Base-by-base conservation (phyloP, 2,113 vertebrate species). In the Stegastes partitus region DNA sequence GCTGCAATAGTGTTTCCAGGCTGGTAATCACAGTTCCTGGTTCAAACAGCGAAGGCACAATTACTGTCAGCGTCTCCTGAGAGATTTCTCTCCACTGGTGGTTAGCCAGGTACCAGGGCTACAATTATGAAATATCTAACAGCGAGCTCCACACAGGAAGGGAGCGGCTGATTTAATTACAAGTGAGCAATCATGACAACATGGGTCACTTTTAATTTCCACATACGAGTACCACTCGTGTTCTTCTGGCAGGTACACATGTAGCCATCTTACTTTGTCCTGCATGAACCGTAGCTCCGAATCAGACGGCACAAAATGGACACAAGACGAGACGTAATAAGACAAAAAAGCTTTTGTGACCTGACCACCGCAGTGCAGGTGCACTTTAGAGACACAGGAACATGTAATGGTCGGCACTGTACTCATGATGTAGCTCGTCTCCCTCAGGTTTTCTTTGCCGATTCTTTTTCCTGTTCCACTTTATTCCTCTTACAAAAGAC, bases 111-210 rank as follows among this genome's bases (percentile, higher is more conserved):
- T 79, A 78, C 77, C n/a, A 55, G 31, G 44, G 73, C 79, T 79
- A 65, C 85, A 71, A 81, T 89, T 74, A 85, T 50, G 75, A 79
- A 79, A 77, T 44, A 65, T 73, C 64, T 77, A 73, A 39, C 75
- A 57, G 77, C n/a, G 21, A 49, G 66, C 59, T 68, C 18, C 5
- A 49, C 26, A 2, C 66, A 45, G 84, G 77, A 67, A 63, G 68
- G 76, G 77, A 81, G 79, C 68, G 3, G 77, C 68, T 68, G 87
- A 87, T 86, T 89, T 81, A 88, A 87, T 90, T 87, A 84, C 83
- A 70, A 72, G 64, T 5, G 75, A 86, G 79, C 14, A 84, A 82
- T 80, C 74, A 59, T 18, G 34, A 54, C 84, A 65, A 64, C 55
- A 69, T 1, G 65, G 80, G 68, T 81, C 76, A 70, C 70, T 84